Base-by-base conservation (phyloP, 1,140 invertebrate genomes). In the Parasteatoda tepidariorum region DNA sequence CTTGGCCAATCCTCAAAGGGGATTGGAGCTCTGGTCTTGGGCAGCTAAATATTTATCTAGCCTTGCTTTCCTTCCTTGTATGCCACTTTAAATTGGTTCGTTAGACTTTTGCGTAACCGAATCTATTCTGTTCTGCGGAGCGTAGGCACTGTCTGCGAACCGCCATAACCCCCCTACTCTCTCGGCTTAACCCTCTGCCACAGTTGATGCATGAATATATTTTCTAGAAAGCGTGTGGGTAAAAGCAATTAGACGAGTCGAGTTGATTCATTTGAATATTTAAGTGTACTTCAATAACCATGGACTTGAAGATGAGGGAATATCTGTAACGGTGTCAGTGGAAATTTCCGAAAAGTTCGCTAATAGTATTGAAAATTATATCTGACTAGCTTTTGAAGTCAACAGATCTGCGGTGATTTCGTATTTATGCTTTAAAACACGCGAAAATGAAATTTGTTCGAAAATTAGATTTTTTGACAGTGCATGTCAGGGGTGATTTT, bases 51-150 rank as follows among this genome's bases (percentile, higher is more conserved):
- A 75, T 75, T 75, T 75, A 75, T 62, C 55, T 38, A 31, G 57
- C 55, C 62, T 62, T 57, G 57, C 31, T 61, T 34, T 57, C 71
- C 41, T 38, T 41, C 18, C 13, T 61, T 75, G n/a, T n/a, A n/a
- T n/a, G n/a, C n/a, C n/a, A n/a, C n/a, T 33, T 30, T 62, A 75
- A 75, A 75, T 75, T 75, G 71, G 71, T 75, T 75, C 71, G 71
- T 75, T 75, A 75, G 55, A 75, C 57, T 34, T 18, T 1, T 5
- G 15, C 18, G 66, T 68, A 68, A 68, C 33, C 34, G 3, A n/a
- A n/a, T n/a, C n/a, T n/a, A n/a, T n/a, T n/a, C n/a, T n/a, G 18
- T 13, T 26, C 15, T 2, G 64, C 18, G 26, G 31, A 22, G n/a
- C 31, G 24, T 26, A 57, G 48, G 26, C 7, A 15, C n/a, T 33